Evolutionary conservation across 2,888 invertebrate species (phyloP), one percentile per base, ranked within the genome.

Genomic region (Ophioninae sp.): DNA sequence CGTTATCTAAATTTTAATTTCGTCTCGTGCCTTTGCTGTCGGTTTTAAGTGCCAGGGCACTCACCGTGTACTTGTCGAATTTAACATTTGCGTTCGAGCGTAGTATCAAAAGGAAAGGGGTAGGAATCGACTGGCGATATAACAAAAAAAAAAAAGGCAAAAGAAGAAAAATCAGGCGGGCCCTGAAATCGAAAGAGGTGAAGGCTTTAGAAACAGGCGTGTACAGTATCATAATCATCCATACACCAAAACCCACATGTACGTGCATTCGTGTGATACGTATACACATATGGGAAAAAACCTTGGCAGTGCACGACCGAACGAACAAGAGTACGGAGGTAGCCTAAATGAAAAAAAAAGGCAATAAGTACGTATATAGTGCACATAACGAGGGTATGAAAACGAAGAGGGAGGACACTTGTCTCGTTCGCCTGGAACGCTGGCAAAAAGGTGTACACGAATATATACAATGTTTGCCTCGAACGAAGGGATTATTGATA

Each of bases 291-390:
- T 75, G 41, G 70, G 56, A 37, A 44, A 44, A 44, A 80, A 83
- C 85, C 86, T 85, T 86, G 84, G 81, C 81, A 82, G 73, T 83
- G 80, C 81, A 78, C 78, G 69, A 44, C 57, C 57, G 30, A 80
- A 76, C 39, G 72, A 82, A 73, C 67, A 72, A 64, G 80, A 69
- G 61, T 61, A 39, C 21, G 65, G 73, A 39, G 57, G 77, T 73
- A 73, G 65, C 57, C 57, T 79, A 74, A 65, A 41, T 57, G 70
- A 79, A 72, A 79, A 30, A 30, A 30, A 41, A 65, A 59, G 64
- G 41, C 57, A 37, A 39, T 62, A 30, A 37, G 61, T 10, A 65
- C 64, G 44, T 64, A 23, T 65, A 79, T 23, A 65, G 72, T 59
- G 62, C 57, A 69, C 57, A 37, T 65, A 79, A 72, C 64, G 72